Base-by-base conservation (phyloP, 2,113 vertebrate genomes). In the Hemiprocne comata region DNA sequence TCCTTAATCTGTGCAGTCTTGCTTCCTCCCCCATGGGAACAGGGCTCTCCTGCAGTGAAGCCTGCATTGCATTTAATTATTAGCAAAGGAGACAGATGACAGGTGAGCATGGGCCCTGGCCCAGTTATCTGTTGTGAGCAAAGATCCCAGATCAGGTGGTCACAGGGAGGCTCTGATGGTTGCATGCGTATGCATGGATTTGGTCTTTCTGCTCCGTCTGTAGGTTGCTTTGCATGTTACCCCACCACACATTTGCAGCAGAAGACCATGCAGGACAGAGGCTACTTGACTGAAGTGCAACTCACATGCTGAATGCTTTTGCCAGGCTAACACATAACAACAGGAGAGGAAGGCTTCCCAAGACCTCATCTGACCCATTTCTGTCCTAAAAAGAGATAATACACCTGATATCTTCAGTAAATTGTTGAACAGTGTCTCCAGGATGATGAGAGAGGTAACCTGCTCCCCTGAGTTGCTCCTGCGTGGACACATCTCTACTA, bases 1-100 rank as follows among this genome's bases (percentile, higher is more conserved):
- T 25, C 87, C 93, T 95, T 97, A 93, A 96, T 95, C 91, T 85
- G 88, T 91, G 84, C 79, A 93, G 91, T 57, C 90, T 87, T 85
- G 91, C 81, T 90, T 94, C 61, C 81, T 94, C 55, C 65, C 89
- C 84, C 61, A 4, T 1, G 54, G 84, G 95, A 66, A 79, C 55
- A 65, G 57, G 53, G 78, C 67, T 89, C 73, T 96, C 93, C 91
- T 94, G 67, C 71, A 89, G 85, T 82, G 89, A 95, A 89, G 36
- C 81, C 66, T 31, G 88, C 81, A 87, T 78, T 57, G 80, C 66
- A 61, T 90, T 75, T 95, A 92, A 94, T 97, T 97, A 95, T 51
- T 72, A 85, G 78, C 69, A 86, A 20, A 96, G 48, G 66, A 95
- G 81, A 65, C 71, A 77, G 85, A 70, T 2, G 3, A 76, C 33